A percentile compares a stretch with the other conserved stretches of the same genome.
These are phyloP conservation scores for Protophormia terraenovae DNA, from an alignment of 2,888 invertebrate species.

Conservation along the genomic window DNA sequence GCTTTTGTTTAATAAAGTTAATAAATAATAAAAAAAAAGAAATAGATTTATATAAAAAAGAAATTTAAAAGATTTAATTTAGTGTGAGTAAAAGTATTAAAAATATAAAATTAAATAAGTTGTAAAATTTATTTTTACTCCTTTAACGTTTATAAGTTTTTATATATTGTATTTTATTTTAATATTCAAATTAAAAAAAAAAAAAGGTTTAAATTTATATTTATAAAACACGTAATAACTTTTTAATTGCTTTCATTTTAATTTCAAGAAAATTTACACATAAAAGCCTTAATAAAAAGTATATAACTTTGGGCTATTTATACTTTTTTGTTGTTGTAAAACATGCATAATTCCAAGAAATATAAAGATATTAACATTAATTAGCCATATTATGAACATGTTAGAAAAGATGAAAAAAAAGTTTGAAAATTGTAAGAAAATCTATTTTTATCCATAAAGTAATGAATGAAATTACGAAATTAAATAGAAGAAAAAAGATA, in stretches of 20 bases:
- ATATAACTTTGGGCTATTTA: not conserved
- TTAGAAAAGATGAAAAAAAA: not conserved
- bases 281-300: not conserved
- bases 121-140: too few relatives aligned
- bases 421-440: not conserved
- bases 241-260: constrained; percentile 1
- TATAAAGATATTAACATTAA: not conserved
- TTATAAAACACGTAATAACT: not conserved
- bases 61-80: too few relatives aligned
- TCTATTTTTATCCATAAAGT: too few relatives aligned
- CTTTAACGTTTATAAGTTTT: too few relatives aligned
- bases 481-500: too few relatives aligned
- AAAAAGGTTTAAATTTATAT: not conserved
- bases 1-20: not conserved
- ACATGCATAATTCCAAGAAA: constrained; percentile 2
- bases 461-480: too few relatives aligned
- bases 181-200: not conserved
- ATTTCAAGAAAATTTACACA: not conserved
- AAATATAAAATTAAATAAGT: too few relatives aligned
- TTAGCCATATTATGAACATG: not conserved
- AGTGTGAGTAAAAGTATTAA: too few relatives aligned
- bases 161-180: too few relatives aligned
- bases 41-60: not conserved
- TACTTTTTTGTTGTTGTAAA: not conserved
- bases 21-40: not conserved